Conservation (phyloP, 2,888 invertebrate genomes). For the Diploptera punctata region DNA sequence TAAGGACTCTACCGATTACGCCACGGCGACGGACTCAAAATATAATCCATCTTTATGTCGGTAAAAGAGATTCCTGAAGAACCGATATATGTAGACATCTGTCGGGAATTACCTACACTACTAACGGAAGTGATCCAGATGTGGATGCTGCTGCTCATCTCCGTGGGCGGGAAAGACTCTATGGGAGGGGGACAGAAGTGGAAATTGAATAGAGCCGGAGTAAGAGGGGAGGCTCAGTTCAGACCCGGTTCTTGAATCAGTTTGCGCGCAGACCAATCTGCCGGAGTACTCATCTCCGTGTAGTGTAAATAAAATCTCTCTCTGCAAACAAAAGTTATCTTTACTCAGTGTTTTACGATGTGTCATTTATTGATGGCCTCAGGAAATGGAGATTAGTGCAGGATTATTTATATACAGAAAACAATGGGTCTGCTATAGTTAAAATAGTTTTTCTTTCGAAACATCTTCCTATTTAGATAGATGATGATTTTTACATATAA, state of each 20-base stretch:
- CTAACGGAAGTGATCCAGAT: too few relatives aligned
- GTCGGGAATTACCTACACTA: too few relatives aligned
- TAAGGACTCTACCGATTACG: too few relatives aligned
- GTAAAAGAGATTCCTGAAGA: too few relatives aligned
- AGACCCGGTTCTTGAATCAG: neutral
- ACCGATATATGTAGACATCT: too few relatives aligned
- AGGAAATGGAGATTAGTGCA: neutral
- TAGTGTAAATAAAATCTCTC: too few relatives aligned
- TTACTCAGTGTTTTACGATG: neutral
- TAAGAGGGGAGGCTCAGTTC: neutral
- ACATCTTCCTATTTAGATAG: neutral
- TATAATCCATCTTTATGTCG: too few relatives aligned
- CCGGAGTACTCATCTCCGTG: too few relatives aligned
- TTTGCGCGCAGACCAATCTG: slow-evolving; percentile 3
- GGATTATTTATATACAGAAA: neutral
- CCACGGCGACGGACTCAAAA: too few relatives aligned
- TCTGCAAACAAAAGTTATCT: too few relatives aligned
- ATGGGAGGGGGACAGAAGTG: neutral
- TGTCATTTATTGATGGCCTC: neutral
- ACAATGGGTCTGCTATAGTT: slow-evolving; percentile 1
- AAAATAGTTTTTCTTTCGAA: neutral
- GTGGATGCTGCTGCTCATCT: neutral
- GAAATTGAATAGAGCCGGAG: neutral
- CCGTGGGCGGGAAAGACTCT: neutral
- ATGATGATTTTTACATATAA: too few relatives aligned